A percentile compares a stretch with the other conserved stretches of the same genome.
phyloP scores from a whole-genome alignment of 2,888 invertebrate genomes.

The Lepidocyrtoides sp. region DNA sequence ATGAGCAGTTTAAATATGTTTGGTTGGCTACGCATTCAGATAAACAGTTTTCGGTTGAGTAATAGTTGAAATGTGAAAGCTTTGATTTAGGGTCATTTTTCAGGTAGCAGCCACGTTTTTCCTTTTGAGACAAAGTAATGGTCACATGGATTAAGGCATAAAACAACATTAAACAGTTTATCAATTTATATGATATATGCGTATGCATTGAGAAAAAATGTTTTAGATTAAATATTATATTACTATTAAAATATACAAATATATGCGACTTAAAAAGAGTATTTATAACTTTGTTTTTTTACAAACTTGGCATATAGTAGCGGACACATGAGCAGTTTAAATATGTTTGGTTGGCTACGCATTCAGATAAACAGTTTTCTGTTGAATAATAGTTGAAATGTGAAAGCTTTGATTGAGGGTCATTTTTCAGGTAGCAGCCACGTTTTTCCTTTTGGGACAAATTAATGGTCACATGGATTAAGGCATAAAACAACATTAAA shows the following conservation, averaged over 20 bases:
- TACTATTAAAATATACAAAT: neutral
- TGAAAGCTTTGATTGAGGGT: neutral
- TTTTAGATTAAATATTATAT: too few species aligned
- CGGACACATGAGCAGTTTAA: conserved; percentile 32
- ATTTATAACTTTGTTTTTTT: neutral
- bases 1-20: conserved; percentile 4
- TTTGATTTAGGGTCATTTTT: neutral
- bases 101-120: conserved; percentile 54
- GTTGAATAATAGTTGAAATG: conserved; percentile 41
- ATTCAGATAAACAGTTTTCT: conserved; percentile 56
- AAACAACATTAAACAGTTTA: too few species aligned
- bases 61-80: conserved; percentile 29
- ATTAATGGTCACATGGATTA: too few species aligned
- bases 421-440: conserved; percentile 21
- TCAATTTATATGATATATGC: neutral
- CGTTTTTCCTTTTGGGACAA: conserved; percentile 59
- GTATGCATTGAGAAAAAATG: too few species aligned
- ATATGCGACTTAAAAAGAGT: neutral
- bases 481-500: too few species aligned
- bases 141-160: too few species aligned
- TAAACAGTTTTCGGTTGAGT: conserved; percentile 52
- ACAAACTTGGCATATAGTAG: conserved; percentile 55
- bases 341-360: neutral
- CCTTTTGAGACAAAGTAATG: too few species aligned
- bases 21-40: conserved; percentile 20